Evolutionary conservation across 2,113 vertebrate genomes (phyloP).

Genomic region (Platichthys flesus): DNA sequence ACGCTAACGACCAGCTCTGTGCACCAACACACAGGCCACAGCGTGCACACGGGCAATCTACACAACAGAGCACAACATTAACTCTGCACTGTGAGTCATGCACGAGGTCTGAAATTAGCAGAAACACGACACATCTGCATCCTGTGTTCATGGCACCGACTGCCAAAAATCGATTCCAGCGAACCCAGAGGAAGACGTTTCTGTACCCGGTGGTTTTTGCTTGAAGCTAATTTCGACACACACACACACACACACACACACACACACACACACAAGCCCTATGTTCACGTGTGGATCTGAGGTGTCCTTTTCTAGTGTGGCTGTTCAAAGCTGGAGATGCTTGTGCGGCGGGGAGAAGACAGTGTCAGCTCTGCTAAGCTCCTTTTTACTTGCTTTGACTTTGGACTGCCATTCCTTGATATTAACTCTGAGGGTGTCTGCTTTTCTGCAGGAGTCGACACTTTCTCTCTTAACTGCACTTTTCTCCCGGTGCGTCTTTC

Average conservation of each 20-base stretch:
- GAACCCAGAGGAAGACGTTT: constrained; percentile 3
- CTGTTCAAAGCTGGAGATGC: constrained; percentile 53
- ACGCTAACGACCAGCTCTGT: constrained; percentile 45
- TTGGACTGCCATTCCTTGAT: constrained; percentile 43
- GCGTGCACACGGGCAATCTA: not conserved
- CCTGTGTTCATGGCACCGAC: not conserved
- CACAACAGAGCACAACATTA: not conserved
- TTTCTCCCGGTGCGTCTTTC: constrained; percentile 16
- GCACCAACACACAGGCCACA: constrained; percentile 1
- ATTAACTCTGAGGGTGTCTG: constrained; percentile 23
- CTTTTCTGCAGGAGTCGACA: constrained; percentile 16
- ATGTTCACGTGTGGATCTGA: not conserved
- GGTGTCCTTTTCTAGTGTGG: constrained; percentile 24
- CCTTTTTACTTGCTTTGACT: constrained; percentile 50
- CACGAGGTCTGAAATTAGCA: not conserved
- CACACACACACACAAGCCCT: too few species aligned
- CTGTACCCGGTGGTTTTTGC: not conserved
- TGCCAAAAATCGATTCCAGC: constrained; percentile 1
- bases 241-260: too few species aligned
- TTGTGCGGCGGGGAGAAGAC: constrained; percentile 51
- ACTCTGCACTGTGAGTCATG: not conserved
- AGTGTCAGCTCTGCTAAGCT: constrained; percentile 57
- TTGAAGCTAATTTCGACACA: not conserved
- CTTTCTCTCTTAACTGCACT: constrained; percentile 15
- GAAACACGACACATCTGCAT: constrained; percentile 6